A percentile compares a stretch with the other conserved stretches of the same genome.
Evolutionary conservation across 2,888 invertebrate species (phyloP).

Genomic region (Limnephilus rhombicus): DNA sequence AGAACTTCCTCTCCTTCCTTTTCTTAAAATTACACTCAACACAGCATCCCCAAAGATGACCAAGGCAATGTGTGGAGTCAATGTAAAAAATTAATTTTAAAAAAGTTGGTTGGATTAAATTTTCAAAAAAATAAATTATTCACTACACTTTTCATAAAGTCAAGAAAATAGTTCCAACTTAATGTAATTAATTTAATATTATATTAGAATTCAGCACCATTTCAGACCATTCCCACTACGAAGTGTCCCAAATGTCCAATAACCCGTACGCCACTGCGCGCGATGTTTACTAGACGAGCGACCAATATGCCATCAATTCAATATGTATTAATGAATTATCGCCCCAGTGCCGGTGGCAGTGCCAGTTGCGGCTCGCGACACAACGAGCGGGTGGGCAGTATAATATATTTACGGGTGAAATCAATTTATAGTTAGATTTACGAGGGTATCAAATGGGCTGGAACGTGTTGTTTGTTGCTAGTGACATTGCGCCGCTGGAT

Average conservation of each 20-base stretch:
- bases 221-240: background rate
- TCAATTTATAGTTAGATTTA: constrained; percentile 61
- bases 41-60: no score
- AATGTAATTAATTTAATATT: no score
- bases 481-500: background rate
- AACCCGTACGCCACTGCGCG: constrained; percentile 24
- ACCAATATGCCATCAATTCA: constrained; percentile 64
- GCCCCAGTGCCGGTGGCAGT: constrained; percentile 18
- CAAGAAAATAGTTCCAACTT: no score
- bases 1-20: no score
- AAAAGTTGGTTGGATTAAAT: no score
- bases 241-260: background rate
- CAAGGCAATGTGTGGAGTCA: no score
- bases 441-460: constrained; percentile 63
- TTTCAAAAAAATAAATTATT: no score
- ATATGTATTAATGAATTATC: constrained; percentile 65
- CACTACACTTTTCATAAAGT: no score
- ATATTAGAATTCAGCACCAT: no score
- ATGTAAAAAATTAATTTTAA: no score
- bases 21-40: no score
- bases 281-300: constrained; percentile 47
- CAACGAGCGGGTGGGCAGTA: constrained; percentile 42
- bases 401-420: constrained; percentile 60
- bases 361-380: constrained; percentile 23
- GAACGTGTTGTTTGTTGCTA: constrained; percentile 42